Evolutionary conservation across 2,888 invertebrate genomes (phyloP), one percentile per base, ranked within the genome.

Genomic region (Hemicrepidius hirtus): DNA sequence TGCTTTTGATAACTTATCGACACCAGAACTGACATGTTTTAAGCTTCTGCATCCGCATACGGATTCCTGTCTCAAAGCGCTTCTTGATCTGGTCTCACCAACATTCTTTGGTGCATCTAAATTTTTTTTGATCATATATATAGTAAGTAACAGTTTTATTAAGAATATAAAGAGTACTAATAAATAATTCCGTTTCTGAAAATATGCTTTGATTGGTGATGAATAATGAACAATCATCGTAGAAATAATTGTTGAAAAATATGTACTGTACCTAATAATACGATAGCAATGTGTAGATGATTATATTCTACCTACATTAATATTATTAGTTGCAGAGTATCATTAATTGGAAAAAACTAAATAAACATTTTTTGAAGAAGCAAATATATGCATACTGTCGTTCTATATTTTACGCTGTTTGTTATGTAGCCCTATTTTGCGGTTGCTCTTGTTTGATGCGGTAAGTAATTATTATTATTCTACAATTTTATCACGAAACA

Each of bases 361-460:
- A 85, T 21, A 88, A 87, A 78, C 83, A 87, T 60, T 89, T 88
- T 75, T 84, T 89, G 65, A 79, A 87, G 64, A 85, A 88, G 75
- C 87, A 89, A 70, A 85, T 88, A 64, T 87, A 87, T 71, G 78
- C 87, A 44, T 89, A 89, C 78, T 71, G 89, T 24, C 88, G 87
- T 76, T 88, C 89, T 37, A 87, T 88, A 1, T 84, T 88, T 41
- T 90, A 89, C 81, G 90, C 89, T 0, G 77, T 88, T 6, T 85
- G 87, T 1, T 88, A 89, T 20, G 89, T 87, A 4, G 86, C 85
- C 69, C 85, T 88, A 0, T 87, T 89, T 82, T 87, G 89, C 20
- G 87, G 87, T 65, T 80, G 87, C n/a, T 88, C 89, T 78, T 90
- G 90, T 81, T 83, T 89, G 82, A 87, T 88, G 78, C 87, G 88